Base-by-base conservation (phyloP, 2,888 invertebrate genomes). In the Gymnoscelis rufifasciata region DNA sequence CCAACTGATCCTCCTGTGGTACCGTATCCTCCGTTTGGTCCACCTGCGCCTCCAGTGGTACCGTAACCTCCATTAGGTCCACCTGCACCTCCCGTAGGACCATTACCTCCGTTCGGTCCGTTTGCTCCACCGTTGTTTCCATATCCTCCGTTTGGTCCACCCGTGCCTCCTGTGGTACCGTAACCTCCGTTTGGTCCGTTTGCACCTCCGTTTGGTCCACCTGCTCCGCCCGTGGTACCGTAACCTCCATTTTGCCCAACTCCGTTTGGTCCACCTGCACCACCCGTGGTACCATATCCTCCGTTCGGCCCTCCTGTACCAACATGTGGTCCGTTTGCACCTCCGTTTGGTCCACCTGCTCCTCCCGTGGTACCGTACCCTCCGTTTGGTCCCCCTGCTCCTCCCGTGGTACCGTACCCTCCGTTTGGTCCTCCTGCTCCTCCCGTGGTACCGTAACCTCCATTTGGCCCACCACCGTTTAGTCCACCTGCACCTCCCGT, bases 161-260 rank as follows among this genome's bases (percentile, higher is more conserved):
- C 24, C 7, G 24, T 1, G 7, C 24, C 7, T 19, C 38, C 44
- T 1, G 12, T n/a, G 1, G 31, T 14, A 8, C 28, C 10, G 23
- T 28, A 23, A 4, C 35, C 35, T 0, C 31, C 43, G 4, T 14
- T 37, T 3, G 15, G 28, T 14, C 35, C 42, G 11, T 13, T 11
- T 11, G 13, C 15, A 3, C 31, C 40, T 5, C 37, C 31, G 4
- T 13, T 38, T n/a, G n/a, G 29, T 7, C 39, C 43, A 1, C 38
- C 41, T 23, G 19, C 31, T 8, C 14, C 14, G 8, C 26, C 8
- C 8, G 26, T 10, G n/a, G 10, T 6, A 10, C 28, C 28, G 5
- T 28, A 15, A 5, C 45, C 24, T 11, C 35, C 45, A 35, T 29
- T 42, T 2, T 40, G 35, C 2, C 49, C 43, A 2, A 41, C 19